phyloP scores from a whole-genome alignment of 2,113 vertebrate species.

The Pungitius pungitius region DNA sequence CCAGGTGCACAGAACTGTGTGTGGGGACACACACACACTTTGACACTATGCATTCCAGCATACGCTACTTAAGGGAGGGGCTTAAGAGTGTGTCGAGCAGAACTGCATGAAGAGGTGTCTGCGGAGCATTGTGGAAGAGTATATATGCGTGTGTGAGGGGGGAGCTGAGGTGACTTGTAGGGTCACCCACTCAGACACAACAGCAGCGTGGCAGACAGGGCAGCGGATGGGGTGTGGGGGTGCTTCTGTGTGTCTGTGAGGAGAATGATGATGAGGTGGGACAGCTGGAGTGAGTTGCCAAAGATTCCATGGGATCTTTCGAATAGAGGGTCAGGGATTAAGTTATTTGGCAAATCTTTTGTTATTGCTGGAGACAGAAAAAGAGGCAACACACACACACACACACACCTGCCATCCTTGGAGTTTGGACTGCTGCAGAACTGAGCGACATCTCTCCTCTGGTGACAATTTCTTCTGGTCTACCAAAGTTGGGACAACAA shows the following conservation, averaged over 20 bases:
- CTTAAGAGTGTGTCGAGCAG: conserved; percentile 6
- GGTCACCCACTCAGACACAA: conserved; percentile 79
- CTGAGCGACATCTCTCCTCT: conserved; percentile 85
- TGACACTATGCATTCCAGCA: conserved; percentile 61
- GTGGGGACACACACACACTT: too few relatives aligned
- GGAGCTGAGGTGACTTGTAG: conserved; percentile 62
- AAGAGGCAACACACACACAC: conserved; percentile 84
- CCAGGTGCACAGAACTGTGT: conserved; percentile 58
- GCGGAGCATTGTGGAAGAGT: conserved; percentile 55
- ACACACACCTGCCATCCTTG: conserved; percentile 96
- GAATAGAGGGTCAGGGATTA: conserved; percentile 67
- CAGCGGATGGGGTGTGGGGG: conserved; percentile 27
- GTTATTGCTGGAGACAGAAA: conserved; percentile 58
- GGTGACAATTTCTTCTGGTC: conserved; percentile 82
- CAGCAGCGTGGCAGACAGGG: conserved; percentile 75
- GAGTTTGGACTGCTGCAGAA: conserved; percentile 89
- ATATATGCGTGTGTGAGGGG: conserved; percentile 52
- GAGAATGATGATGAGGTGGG: conserved; percentile 72
- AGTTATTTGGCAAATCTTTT: conserved; percentile 71
- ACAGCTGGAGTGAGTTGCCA: conserved; percentile 74
- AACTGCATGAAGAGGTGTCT: conserved; percentile 50
- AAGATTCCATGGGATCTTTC: conserved; percentile 71
- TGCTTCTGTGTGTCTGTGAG: conserved; percentile 51
- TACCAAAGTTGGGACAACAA: conserved; percentile 81
- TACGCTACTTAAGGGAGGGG: conserved; percentile 41